Evolutionary conservation across 1,140 invertebrate species (phyloP).

Genomic region (Trypoxylus dichotomus): DNA sequence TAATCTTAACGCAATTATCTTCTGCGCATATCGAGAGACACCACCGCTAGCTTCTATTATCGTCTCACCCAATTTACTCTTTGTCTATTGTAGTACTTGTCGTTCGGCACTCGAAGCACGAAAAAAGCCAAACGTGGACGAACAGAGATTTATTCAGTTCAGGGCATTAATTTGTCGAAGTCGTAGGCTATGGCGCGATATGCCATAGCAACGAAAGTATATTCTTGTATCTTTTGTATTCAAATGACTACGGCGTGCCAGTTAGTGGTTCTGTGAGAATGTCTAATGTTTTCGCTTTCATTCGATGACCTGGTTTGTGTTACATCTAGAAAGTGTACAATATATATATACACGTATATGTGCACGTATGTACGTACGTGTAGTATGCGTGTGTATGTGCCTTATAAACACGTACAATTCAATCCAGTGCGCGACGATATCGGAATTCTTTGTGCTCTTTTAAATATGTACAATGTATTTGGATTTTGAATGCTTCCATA

Average conservation of each 20-base stretch:
- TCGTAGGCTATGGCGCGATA: not conserved
- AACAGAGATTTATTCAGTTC: not conserved
- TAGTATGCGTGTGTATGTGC: not conserved
- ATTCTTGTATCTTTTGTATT: slow-evolving; percentile 43
- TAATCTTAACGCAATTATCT: not conserved
- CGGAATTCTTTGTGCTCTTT: slow-evolving; percentile 26
- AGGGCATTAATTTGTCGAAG: slow-evolving; percentile 19
- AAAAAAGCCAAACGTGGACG: not conserved
- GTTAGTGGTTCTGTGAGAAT: slow-evolving; percentile 47
- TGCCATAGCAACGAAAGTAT: slow-evolving; percentile 26
- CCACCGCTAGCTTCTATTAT: not conserved
- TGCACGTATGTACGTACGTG: not conserved
- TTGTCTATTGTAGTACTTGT: not conserved
- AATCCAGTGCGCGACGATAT: slow-evolving; percentile 33
- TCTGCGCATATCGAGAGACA: not conserved
- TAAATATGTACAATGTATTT: slow-evolving; percentile 13
- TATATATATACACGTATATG: slow-evolving; percentile 30
- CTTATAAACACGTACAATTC: not conserved
- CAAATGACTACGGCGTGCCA: slow-evolving; percentile 44
- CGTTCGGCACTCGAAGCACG: not conserved
- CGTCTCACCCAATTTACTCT: not conserved
- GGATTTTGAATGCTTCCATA: not conserved
- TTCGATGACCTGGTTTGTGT: slow-evolving; percentile 51
- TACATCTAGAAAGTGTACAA: slow-evolving; percentile 49
- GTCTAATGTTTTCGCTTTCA: slow-evolving; percentile 51